Conservation (phyloP, 1,140 invertebrate genomes). For the Nilaparvata lugens region DNA sequence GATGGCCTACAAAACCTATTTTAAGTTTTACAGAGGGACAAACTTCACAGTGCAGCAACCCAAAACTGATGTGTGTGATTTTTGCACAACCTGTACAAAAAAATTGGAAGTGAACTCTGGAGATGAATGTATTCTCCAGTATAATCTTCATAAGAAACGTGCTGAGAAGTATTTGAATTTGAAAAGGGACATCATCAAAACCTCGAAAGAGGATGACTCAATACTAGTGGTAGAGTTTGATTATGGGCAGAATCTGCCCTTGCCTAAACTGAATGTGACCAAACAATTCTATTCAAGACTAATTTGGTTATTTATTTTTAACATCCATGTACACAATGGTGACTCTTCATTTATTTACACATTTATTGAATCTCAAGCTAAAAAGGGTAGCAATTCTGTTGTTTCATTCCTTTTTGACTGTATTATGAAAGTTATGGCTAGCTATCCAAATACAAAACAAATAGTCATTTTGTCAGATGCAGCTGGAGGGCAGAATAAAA, state of each 20-base stretch:
- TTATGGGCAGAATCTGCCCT: constrained; percentile 17
- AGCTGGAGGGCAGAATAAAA: too few species aligned
- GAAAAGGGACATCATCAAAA: not conserved
- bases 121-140: not conserved
- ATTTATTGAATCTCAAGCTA: constrained; percentile 7
- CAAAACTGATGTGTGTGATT: too few species aligned
- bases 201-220: constrained; percentile 7
- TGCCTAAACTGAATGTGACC: constrained; percentile 15
- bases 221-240: constrained; percentile 15
- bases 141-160: not conserved
- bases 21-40: too few species aligned
- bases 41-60: too few species aligned
- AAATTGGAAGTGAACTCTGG: too few species aligned
- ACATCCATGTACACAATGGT: constrained; percentile 16
- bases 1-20: too few species aligned
- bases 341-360: constrained; percentile 7
- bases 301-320: constrained; percentile 14
- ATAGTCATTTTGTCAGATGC: too few species aligned
- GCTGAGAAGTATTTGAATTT: constrained; percentile 1
- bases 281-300: constrained; percentile 15
- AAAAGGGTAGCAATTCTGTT: constrained; percentile 9
- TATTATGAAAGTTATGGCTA: not conserved
- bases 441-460: not conserved
- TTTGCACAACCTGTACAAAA: too few species aligned
- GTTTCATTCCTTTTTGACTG: not conserved